Base-by-base conservation (phyloP, 2,113 vertebrate genomes). In the Motacilla tschutschensis region DNA sequence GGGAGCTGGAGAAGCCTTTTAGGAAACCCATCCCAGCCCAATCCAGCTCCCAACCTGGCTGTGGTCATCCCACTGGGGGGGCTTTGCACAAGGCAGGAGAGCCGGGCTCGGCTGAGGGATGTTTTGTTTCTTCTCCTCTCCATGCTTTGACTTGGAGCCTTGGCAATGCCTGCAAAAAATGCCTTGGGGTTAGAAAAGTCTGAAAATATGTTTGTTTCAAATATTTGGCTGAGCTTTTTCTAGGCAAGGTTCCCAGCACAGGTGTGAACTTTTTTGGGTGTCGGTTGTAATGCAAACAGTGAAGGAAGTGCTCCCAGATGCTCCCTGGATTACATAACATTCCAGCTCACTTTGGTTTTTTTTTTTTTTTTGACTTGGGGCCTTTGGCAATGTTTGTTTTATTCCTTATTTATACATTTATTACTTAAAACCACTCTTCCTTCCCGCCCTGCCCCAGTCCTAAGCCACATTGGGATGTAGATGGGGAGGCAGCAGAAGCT, bases 201-300 rank as follows among this genome's bases (percentile, higher is more conserved):
- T 97, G 93, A 96, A 96, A 94, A 94, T 90, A 51, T 95, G 93
- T 94, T 96, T 96, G 94, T 95, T 96, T 96, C 95, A 91, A 95
- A 91, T 85, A 96, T 75, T 95, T 97, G 96, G 94, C 95, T 19
- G 53, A 31, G 50, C n/a, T 94, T 93, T 96, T 80, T 93, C 82
- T 69, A 96, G 96, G 96, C 94, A 79, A n/a, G 72, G 91, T 91
- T 96, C 94, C 95, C 96, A 80, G 92, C 95, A 95, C 98, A 98
- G 98, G 98, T 99, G 98, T 98, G 97, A 98, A 95, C 73, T 95
- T 94, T 85, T 64, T 35, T 31, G 81, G 82, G 77, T 83, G 79
- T 81, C 87, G 94, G 95, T 96, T 96, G 90, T 94, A 94, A 93
- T 90, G 83, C 92, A 93, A 96, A 95, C 36, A 82, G 91, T 36